A percentile compares a stretch with the other conserved stretches of the same genome.
These are phyloP conservation scores for Aptenodytes patagonicus DNA, from an alignment of 2,113 vertebrate species.

Conservation along the genomic window DNA sequence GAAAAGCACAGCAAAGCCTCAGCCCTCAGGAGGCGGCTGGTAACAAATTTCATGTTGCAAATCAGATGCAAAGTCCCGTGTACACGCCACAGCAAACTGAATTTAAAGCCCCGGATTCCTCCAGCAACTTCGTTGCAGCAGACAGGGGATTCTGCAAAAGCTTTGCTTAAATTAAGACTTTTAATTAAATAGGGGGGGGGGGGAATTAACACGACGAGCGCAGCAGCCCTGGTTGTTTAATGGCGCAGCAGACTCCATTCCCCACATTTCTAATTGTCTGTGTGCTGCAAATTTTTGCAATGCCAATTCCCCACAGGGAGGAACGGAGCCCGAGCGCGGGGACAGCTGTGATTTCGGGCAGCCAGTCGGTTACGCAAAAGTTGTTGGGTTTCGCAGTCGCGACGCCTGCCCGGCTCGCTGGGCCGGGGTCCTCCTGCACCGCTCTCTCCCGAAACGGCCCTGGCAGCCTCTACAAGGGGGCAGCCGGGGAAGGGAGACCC, in stretches of 20 bases:
- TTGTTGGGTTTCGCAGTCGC: neutral
- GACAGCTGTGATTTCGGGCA: neutral
- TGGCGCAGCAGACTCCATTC: neutral
- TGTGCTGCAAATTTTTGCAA: neutral
- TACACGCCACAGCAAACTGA: neutral
- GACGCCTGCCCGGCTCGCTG: neutral
- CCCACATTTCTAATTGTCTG: neutral
- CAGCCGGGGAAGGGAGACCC: neutral
- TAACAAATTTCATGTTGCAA: neutral
- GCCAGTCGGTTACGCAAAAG: neutral
- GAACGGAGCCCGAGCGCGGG: neutral
- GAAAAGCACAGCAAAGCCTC: neutral
- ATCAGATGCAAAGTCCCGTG: neutral
- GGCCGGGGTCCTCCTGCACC: neutral
- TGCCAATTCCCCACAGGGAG: neutral
- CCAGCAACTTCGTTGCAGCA: neutral
- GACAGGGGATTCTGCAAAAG: neutral
- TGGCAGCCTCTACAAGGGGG: neutral
- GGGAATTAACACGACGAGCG: accelerated
- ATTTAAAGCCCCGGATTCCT: neutral
- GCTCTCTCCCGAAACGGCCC: neutral
- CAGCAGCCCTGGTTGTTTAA: neutral
- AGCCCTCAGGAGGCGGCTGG: neutral
- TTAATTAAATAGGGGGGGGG: neutral
- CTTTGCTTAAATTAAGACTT: neutral